Conservation (phyloP, 2,797 vertebrate genomes). For the Clamator glandarius region DNA sequence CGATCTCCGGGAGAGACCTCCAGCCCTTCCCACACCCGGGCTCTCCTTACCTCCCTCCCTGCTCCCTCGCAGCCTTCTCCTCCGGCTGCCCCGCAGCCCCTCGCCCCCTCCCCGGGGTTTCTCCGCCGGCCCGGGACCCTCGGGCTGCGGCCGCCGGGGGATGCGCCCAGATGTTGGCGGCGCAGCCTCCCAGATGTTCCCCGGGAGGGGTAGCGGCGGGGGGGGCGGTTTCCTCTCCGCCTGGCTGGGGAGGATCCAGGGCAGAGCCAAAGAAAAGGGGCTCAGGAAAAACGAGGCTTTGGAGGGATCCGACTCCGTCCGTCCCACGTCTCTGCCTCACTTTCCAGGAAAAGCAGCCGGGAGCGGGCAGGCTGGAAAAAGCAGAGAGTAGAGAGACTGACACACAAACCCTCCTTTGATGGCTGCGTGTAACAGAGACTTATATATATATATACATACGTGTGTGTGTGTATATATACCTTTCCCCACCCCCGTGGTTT, state of each 20-base stretch:
- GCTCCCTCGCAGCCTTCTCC: neutral
- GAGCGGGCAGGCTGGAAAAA: neutral
- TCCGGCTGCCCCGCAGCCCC: neutral
- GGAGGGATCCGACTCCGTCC: neutral
- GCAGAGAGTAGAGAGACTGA: neutral
- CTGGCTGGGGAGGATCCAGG: neutral
- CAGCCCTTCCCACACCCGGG: neutral
- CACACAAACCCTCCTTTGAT: neutral
- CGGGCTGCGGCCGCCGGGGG: neutral
- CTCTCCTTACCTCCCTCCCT: neutral
- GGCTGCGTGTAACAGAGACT: neutral
- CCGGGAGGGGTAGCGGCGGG: neutral
- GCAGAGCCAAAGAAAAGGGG: neutral
- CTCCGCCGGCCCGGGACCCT: neutral
- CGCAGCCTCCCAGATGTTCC: slow-evolving; percentile 26
- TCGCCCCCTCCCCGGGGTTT: neutral
- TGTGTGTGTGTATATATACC: too few species aligned
- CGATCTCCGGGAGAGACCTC: too few species aligned
- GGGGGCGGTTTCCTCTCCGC: neutral
- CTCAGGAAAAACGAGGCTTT: neutral
- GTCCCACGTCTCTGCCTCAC: neutral
- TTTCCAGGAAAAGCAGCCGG: neutral
- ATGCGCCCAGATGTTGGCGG: slow-evolving; percentile 22
- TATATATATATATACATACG: too few species aligned
- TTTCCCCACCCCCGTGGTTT: neutral